Evolutionary conservation across 2,797 vertebrate genomes (phyloP).

Genomic region (Hypotaenidia philippensis): DNA sequence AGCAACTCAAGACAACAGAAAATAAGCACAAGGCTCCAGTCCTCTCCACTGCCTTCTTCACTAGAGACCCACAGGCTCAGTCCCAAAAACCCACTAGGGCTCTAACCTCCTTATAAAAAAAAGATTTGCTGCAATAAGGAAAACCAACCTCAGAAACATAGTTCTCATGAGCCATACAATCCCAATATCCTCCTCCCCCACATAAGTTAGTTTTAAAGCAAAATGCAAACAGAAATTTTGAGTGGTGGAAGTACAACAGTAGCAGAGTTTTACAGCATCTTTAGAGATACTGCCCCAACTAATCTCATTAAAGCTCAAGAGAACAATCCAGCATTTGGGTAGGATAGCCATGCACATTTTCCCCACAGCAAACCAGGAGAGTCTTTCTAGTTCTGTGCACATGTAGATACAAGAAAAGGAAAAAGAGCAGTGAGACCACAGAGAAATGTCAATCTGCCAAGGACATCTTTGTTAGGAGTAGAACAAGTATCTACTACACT

Average conservation of each 20-base stretch:
- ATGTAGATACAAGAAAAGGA: not conserved
- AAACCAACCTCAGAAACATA: not conserved
- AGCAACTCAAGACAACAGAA: not conserved
- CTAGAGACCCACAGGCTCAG: not conserved
- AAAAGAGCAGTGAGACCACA: not conserved
- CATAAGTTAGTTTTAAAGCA: not conserved
- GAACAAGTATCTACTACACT: rapidly evolving
- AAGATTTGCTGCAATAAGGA: not conserved
- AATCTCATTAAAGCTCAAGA: not conserved
- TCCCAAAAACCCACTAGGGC: not conserved
- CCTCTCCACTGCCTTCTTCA: not conserved
- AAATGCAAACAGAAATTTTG: not conserved
- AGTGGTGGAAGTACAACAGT: not conserved
- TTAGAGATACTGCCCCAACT: not conserved
- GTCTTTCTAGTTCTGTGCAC: not conserved
- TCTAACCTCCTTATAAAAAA: not conserved
- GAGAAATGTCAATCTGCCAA: not conserved
- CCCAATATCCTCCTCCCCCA: not conserved
- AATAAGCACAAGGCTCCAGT: not conserved
- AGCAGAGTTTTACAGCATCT: not conserved
- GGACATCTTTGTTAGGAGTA: not conserved
- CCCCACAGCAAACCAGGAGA: not conserved
- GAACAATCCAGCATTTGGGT: not conserved
- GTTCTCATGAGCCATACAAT: not conserved
- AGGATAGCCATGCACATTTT: rapidly evolving